Percentiles rank a stretch among this genome's conserved stretches.
These are phyloP conservation scores for Loriculus beryllinus DNA, from an alignment of 2,797 vertebrate species.

Conservation along the genomic window DNA sequence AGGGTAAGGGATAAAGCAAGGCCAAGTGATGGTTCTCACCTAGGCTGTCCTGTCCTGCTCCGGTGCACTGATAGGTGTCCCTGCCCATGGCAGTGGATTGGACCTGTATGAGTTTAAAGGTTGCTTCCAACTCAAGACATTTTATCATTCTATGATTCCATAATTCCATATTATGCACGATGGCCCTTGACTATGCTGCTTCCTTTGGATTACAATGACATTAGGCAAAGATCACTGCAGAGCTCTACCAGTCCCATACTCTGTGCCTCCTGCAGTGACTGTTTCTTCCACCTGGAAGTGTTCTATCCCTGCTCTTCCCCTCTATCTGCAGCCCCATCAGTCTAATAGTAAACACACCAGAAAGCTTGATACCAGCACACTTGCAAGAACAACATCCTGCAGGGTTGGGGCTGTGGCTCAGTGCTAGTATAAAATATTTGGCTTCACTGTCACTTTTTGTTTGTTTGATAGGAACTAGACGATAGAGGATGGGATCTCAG, in stretches of 20 bases:
- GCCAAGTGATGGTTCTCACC: background rate
- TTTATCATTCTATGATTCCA: background rate
- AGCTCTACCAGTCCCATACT: background rate
- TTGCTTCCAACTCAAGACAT: background rate
- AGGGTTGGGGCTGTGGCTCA: background rate
- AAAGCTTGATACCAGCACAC: background rate
- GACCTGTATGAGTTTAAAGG: background rate
- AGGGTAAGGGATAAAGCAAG: background rate
- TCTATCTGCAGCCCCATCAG: background rate
- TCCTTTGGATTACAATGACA: background rate
- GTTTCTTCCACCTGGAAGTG: background rate
- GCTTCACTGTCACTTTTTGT: background rate
- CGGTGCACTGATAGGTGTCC: background rate
- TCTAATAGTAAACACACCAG: background rate
- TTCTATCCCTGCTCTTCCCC: background rate
- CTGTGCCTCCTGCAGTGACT: background rate
- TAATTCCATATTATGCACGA: background rate
- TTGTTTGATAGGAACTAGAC: background rate
- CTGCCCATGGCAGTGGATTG: background rate
- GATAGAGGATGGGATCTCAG: background rate
- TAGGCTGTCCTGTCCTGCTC: background rate
- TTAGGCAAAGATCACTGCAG: background rate
- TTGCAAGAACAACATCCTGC: background rate
- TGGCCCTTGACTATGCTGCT: rapidly evolving
- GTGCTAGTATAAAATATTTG: background rate